A percentile compares a stretch with the other conserved stretches of the same genome.
Evolutionary conservation across 2,113 vertebrate species (phyloP).

Genomic region (Peromyscus polionotus): DNA sequence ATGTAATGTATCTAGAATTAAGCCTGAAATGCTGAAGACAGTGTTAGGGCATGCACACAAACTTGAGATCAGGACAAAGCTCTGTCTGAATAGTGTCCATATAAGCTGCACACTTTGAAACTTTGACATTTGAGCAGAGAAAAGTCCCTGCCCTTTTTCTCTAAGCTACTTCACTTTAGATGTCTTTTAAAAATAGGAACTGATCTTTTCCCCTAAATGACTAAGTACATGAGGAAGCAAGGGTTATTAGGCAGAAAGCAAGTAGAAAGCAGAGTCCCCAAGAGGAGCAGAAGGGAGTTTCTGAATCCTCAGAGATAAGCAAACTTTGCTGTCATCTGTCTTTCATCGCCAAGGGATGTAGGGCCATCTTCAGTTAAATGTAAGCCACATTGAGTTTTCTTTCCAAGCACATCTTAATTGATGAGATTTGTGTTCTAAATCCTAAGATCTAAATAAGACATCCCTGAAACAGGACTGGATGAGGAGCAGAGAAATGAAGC

Average conservation of each 20-base stretch:
- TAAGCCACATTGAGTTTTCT: conserved; percentile 16
- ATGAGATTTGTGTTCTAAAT: not conserved
- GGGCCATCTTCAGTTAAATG: not conserved
- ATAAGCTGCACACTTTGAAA: not conserved
- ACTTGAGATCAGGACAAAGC: not conserved
- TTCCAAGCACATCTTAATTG: not conserved
- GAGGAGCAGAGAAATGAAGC: not conserved
- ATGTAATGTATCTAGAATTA: not conserved
- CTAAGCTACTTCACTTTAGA: conserved; percentile 26
- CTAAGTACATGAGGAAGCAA: not conserved
- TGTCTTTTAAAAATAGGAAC: not conserved
- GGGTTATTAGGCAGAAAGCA: not conserved
- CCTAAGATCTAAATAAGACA: not conserved
- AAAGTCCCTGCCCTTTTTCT: not conserved
- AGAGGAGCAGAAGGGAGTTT: not conserved
- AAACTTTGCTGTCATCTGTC: not conserved
- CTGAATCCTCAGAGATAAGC: not conserved
- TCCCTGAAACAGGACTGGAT: fast-evolving
- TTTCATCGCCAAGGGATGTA: not conserved
- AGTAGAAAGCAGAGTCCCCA: not conserved
- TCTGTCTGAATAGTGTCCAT: not conserved
- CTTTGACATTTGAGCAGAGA: not conserved
- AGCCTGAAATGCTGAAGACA: not conserved
- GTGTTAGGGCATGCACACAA: not conserved
- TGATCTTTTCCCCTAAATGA: conserved; percentile 33